These are phyloP conservation scores for Trinectes maculatus DNA, from an alignment of 2,113 vertebrate species.

Conservation along the genomic window DNA sequence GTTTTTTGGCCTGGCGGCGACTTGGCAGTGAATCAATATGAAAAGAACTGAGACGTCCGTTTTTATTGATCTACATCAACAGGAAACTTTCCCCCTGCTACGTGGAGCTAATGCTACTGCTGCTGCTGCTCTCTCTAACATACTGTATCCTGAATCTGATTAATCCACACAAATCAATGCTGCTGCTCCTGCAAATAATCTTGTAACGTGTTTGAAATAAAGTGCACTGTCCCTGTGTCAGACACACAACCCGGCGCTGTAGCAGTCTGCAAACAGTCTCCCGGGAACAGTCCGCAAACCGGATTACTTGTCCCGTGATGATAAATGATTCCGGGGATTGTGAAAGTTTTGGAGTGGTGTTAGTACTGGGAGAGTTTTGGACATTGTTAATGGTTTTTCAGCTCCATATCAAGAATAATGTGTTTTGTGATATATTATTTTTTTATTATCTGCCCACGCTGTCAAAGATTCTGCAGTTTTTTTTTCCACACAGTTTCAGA, in stretches of 20 bases:
- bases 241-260: too few relatives aligned
- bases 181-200: constrained; percentile 9
- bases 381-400: constrained; percentile 1
- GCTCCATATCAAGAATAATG: background rate
- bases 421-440: background rate
- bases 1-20: background rate
- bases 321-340: background rate
- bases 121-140: background rate
- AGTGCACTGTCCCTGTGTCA: background rate
- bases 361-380: background rate
- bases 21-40: constrained; percentile 1
- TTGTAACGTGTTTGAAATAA: constrained; percentile 11
- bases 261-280: too few relatives aligned
- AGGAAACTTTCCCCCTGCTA: background rate
- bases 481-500: background rate
- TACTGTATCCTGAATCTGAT: constrained; percentile 10
- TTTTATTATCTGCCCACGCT: background rate
- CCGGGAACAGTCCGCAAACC: background rate
- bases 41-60: constrained; percentile 13
- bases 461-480: background rate
- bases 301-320: background rate
- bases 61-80: constrained; percentile 20
- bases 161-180: constrained; percentile 11
- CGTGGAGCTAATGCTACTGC: background rate
- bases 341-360: background rate